These are phyloP conservation scores for Parasteatoda tepidariorum DNA, from an alignment of 1,140 invertebrate genomes.

Conservation along the genomic window DNA sequence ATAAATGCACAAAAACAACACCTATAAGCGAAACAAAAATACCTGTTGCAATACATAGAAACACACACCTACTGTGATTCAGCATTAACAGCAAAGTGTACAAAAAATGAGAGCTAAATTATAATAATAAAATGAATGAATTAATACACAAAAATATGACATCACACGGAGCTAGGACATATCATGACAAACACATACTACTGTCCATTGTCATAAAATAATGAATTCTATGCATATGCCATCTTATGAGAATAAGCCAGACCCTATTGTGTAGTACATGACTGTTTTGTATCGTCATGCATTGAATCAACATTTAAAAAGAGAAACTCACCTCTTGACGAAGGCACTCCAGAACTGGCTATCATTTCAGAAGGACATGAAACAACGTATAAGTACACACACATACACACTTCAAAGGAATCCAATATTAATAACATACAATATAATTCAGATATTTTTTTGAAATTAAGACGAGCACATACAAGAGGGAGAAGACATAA, in stretches of 20 bases:
- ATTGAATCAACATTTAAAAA: background rate
- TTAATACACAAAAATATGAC: constrained; percentile 61
- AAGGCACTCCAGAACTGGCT: constrained; percentile 90
- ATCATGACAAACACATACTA: constrained; percentile 62
- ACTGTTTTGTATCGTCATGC: constrained; percentile 26
- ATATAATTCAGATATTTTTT: too few species aligned
- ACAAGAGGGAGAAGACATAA: constrained; percentile 45
- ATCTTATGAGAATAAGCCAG: constrained; percentile 51
- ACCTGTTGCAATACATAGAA: background rate
- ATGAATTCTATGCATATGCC: too few species aligned
- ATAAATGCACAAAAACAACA: constrained; percentile 31
- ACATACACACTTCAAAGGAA: constrained; percentile 43
- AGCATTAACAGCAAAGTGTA: constrained; percentile 27
- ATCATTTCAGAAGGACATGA: constrained; percentile 61
- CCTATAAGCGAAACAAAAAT: constrained; percentile 31
- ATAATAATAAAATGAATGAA: constrained; percentile 50
- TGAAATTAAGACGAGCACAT: constrained; percentile 53
- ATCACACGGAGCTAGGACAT: constrained; percentile 61
- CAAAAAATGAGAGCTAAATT: constrained; percentile 52
- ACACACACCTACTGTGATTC: constrained; percentile 55
- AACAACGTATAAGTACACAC: constrained; percentile 59
- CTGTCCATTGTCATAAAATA: too few species aligned
- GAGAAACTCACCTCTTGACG: constrained; percentile 97
- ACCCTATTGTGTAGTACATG: constrained; percentile 8
- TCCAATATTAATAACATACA: constrained; percentile 27